phyloP scores from a whole-genome alignment of 1,140 invertebrate species.

The Drosophila pseudoananassae region DNA sequence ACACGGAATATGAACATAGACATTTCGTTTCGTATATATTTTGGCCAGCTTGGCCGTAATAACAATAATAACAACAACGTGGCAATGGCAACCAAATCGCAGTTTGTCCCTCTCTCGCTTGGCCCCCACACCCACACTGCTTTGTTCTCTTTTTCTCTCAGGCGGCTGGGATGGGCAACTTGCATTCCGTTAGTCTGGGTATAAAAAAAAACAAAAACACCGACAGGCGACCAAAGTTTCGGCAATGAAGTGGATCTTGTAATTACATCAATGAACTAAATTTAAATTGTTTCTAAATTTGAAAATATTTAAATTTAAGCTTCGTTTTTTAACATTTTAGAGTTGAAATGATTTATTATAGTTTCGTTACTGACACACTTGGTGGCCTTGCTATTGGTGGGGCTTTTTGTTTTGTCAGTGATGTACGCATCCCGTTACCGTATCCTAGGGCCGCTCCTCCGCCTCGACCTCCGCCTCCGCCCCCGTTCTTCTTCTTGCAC shows the following conservation, averaged over 20 bases:
- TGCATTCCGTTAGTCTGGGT: conserved; percentile 30
- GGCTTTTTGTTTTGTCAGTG: conserved; percentile 15
- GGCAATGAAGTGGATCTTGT: too few relatives aligned
- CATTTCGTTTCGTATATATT: conserved; percentile 1
- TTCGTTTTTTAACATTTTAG: not conserved
- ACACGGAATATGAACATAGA: conserved; percentile 8
- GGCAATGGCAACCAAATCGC: conserved; percentile 55
- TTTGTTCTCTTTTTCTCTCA: not conserved
- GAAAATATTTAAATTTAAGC: not conserved
- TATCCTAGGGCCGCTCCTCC: not conserved
- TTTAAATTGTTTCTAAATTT: not conserved
- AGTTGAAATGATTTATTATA: too few relatives aligned
- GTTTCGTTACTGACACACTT: not conserved
- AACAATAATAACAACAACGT: conserved; percentile 59
- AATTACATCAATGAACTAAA: not conserved
- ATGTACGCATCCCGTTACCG: conserved; percentile 14
- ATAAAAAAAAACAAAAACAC: conserved; percentile 31
- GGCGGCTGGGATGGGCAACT: not conserved
- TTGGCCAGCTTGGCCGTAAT: conserved; percentile 23
- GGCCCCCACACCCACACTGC: conserved; percentile 5
- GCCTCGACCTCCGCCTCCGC: too few relatives aligned
- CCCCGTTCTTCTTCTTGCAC: not conserved
- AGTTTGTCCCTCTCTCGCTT: not conserved
- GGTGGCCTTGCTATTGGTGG: not conserved
- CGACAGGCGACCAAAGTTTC: conserved; percentile 15